phyloP scores from a whole-genome alignment of 1,140 invertebrate genomes.

The Drosophila sucinea region DNA sequence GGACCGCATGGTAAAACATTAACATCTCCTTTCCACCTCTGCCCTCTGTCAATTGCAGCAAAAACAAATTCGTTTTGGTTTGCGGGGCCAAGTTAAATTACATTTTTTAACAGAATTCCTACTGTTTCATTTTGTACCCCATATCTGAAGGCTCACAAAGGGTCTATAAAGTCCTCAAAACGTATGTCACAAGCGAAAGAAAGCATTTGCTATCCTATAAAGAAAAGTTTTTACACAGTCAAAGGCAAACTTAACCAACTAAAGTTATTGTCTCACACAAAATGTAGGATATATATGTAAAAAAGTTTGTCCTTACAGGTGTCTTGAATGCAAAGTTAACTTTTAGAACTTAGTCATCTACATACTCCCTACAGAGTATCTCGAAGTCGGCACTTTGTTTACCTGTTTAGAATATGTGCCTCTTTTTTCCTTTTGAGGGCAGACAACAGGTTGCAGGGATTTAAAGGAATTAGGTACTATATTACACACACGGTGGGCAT shows the following conservation, averaged over 20 bases:
- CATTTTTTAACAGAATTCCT: conserved; percentile 61
- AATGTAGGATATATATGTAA: too few relatives aligned
- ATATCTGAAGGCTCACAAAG: neutral
- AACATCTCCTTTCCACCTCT: neutral
- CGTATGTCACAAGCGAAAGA: too few relatives aligned
- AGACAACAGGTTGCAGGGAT: conserved; percentile 68
- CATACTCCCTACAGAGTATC: neutral
- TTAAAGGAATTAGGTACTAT: conserved; percentile 67
- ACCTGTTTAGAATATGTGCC: neutral
- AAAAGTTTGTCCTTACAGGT: too few relatives aligned
- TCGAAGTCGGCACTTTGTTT: neutral
- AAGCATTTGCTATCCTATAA: too few relatives aligned
- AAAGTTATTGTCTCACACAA: too few relatives aligned
- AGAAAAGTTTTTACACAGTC: too few relatives aligned
- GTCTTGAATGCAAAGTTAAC: too few relatives aligned
- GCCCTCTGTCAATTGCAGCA: conserved; percentile 58
- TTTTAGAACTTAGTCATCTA: too few relatives aligned
- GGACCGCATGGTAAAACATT: conserved; percentile 42
- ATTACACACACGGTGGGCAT: neutral
- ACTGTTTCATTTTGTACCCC: conserved; percentile 21
- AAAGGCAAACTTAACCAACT: too few relatives aligned
- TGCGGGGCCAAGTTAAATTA: conserved; percentile 66
- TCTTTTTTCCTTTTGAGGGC: conserved; percentile 26
- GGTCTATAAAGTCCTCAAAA: neutral
- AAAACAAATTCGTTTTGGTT: conserved; percentile 48